Conservation (phyloP, 2,888 invertebrate species). For the Pachliopta kotzebuea region DNA sequence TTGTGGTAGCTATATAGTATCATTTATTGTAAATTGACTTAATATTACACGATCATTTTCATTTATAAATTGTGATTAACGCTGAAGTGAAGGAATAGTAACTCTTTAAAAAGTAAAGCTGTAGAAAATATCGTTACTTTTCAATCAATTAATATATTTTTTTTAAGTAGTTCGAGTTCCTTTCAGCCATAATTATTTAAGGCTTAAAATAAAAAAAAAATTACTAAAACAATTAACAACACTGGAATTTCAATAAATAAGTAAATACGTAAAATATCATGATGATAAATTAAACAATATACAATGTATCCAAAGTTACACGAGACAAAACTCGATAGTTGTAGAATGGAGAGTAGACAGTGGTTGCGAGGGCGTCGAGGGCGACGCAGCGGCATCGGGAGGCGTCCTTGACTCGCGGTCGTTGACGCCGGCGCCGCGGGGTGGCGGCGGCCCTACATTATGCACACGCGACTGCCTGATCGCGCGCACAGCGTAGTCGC, state of each 20-base stretch:
- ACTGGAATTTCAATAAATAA: no score
- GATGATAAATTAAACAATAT: background rate
- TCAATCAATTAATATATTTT: no score
- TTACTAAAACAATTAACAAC: no score
- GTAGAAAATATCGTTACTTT: no score
- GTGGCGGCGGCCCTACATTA: constrained; percentile 57
- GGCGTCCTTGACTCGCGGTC: constrained; percentile 69
- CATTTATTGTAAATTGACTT: no score
- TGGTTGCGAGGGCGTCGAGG: constrained; percentile 30
- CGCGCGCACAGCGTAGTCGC: constrained; percentile 18
- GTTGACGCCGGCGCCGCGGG: constrained; percentile 65
- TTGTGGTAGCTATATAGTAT: constrained; percentile 32
- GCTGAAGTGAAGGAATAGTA: no score
- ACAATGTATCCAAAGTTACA: background rate
- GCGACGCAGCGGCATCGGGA: constrained; percentile 41
- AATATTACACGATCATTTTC: no score
- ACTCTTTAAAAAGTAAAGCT: no score
- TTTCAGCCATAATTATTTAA: no score
- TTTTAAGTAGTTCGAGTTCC: no score
- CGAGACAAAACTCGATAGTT: constrained; percentile 7
- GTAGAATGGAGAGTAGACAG: constrained; percentile 20
- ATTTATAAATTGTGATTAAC: no score
- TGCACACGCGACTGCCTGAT: constrained; percentile 59
- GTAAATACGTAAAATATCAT: background rate
- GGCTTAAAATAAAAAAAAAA: no score